Conservation (phyloP, 1,140 invertebrate species). For the Caenorhabditis tropicalis region DNA sequence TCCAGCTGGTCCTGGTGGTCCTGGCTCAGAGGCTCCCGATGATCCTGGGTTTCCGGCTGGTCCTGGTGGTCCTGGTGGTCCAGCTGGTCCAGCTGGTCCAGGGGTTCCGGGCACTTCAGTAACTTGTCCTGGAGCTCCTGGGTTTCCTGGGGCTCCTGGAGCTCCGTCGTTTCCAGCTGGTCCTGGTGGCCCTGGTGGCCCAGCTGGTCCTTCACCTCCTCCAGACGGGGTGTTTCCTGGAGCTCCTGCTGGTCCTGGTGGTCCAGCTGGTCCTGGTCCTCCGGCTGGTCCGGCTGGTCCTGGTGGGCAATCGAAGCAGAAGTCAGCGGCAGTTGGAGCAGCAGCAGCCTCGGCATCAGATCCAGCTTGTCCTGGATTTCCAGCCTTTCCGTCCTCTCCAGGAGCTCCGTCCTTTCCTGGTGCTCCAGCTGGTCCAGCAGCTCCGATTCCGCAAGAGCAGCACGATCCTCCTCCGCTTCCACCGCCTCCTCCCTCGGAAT, state of each 20-base stretch:
- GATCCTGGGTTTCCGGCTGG: conserved; percentile 55
- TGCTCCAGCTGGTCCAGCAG: conserved; percentile 36
- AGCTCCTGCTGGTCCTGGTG: conserved; percentile 53
- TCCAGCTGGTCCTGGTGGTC: conserved; percentile 55
- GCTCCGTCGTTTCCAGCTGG: conserved; percentile 51
- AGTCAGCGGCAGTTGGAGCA: conserved; percentile 40
- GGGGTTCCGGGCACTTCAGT: conserved; percentile 51
- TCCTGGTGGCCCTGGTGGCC: conserved; percentile 51
- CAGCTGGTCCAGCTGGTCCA: conserved; percentile 49
- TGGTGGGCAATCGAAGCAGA: conserved; percentile 50
- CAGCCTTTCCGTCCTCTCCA: conserved; percentile 49
- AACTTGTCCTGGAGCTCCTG: conserved; percentile 51
- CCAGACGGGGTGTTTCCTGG: conserved; percentile 36
- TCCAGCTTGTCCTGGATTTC: conserved; percentile 45
- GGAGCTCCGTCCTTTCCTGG: conserved; percentile 47
- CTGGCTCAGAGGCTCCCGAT: conserved; percentile 47
- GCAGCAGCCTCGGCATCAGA: conserved; percentile 33
- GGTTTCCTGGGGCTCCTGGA: conserved; percentile 48
- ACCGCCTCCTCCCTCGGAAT: conserved; percentile 11
- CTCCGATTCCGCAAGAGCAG: conserved; percentile 52
- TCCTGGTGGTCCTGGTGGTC: conserved; percentile 56
- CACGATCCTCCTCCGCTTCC: conserved; percentile 30
- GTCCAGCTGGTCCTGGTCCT: conserved; percentile 46
- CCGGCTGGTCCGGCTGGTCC: conserved; percentile 51
- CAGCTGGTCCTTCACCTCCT: conserved; percentile 25